Evolutionary conservation across 2,113 vertebrate genomes (phyloP).

Genomic region (Centropus bengalensis): DNA sequence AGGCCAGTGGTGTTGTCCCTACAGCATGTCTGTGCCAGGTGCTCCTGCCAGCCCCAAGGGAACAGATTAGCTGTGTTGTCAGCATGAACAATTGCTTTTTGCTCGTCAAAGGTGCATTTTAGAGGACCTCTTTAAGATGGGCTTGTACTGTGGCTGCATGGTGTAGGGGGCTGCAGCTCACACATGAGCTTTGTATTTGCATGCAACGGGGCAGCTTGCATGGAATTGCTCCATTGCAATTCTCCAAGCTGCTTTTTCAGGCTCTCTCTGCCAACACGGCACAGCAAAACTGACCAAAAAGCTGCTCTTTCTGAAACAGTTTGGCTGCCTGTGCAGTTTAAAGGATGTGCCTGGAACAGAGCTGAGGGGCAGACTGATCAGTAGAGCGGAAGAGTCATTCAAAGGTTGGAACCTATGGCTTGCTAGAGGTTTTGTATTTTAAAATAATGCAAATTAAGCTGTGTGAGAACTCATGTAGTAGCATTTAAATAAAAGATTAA

Average conservation of each 20-base stretch:
- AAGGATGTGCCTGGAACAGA: neutral
- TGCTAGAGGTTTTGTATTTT: neutral
- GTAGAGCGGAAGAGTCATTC: neutral
- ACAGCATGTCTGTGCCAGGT: neutral
- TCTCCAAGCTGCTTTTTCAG: neutral
- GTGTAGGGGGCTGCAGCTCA: neutral
- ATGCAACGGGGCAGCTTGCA: neutral
- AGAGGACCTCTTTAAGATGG: neutral
- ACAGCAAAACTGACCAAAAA: rapidly evolving
- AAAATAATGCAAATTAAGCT: neutral
- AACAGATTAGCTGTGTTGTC: neutral
- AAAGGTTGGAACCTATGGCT: neutral
- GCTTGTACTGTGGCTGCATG: neutral
- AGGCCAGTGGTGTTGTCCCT: rapidly evolving
- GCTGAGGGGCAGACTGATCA: neutral
- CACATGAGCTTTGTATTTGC: rapidly evolving
- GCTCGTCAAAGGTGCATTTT: neutral
- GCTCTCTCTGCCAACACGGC: neutral
- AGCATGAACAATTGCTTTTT: neutral
- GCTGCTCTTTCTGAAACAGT: neutral
- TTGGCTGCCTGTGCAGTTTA: rapidly evolving
- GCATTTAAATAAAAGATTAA: neutral
- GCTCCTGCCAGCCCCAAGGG: neutral
- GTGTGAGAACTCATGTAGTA: neutral
- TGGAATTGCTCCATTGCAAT: neutral